phyloP scores from a whole-genome alignment of 2,113 vertebrate species.

The Oreotrochilus melanogaster region DNA sequence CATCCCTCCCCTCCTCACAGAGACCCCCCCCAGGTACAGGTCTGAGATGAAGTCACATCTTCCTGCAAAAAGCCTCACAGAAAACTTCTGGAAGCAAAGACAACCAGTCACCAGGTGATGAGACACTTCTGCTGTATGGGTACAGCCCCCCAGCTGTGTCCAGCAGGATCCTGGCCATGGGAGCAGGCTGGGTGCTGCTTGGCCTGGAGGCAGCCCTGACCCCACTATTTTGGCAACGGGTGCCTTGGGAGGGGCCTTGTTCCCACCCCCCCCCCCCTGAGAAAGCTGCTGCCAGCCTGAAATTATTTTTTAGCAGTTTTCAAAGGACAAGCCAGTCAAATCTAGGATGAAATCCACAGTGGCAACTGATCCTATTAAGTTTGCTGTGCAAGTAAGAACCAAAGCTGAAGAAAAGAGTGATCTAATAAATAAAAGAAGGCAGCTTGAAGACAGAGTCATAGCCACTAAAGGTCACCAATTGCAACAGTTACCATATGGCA shows the following conservation, averaged over 20 bases:
- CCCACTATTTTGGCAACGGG: neutral
- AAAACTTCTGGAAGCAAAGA: neutral
- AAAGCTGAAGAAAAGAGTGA: neutral
- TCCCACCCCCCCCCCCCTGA: too few species aligned
- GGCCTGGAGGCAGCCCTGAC: neutral
- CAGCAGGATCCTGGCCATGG: neutral
- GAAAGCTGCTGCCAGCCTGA: neutral
- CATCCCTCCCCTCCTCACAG: neutral
- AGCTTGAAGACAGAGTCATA: neutral
- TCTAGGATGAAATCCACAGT: neutral
- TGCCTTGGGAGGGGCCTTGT: neutral
- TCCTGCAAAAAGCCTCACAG: neutral
- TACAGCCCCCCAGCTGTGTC: fast-evolving
- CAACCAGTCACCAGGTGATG: fast-evolving
- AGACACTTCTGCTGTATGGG: fast-evolving
- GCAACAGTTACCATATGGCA: neutral
- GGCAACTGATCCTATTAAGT: neutral
- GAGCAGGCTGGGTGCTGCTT: neutral
- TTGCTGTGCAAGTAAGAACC: neutral
- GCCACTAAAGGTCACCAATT: neutral
- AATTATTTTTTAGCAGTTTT: neutral
- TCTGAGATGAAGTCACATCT: fast-evolving
- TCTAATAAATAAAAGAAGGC: neutral
- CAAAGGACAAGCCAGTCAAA: neutral
- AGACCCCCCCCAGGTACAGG: neutral